Evolutionary conservation across 1,140 invertebrate genomes (phyloP), one percentile per base, ranked within the genome.

Genomic region (Drosophila sturtevanti): DNA sequence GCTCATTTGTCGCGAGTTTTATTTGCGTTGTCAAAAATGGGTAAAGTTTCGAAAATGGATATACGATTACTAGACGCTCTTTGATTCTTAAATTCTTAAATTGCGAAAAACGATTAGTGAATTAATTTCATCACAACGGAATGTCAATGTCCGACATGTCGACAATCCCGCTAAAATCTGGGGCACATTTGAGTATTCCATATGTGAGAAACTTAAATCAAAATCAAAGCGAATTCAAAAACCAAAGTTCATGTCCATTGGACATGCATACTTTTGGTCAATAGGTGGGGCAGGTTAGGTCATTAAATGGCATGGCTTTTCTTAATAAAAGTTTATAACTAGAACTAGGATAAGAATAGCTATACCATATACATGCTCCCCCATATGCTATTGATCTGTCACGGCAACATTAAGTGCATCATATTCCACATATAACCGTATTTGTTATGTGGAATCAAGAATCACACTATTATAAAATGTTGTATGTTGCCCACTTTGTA

Each of bases 21-120:
- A n/a, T n/a, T 55, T 58, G 52, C 87, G 90, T 91, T 91, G 90
- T 91, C 90, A 91, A 91, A 91, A 91, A 91, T 89, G 90, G 90
- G 87, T 77, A 90, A 91, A 91, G 90, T 90, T 63, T 65, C 77
- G 31, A 77, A 73, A 73, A 76, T 89, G 54, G 69, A 87, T 90
- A 90, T 76, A 84, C 68, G 68, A 90, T 78, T 76, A 69, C 41
- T 68, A 37, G 22, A 38, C 52, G 37, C 34, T 71, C 48, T 27
- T 54, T 41, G 31, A n/a, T n/a, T 31, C 38, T 41, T 24, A 51
- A 48, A 48, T 62, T 48, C 4, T 38, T 6, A 31, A 24, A 52
- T 18, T 18, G 35, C 37, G 34, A 60, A 38, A 38, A 35, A 9
- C n/a, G 61, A 48, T 67, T 55, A 60, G 31, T 44, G 41, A 75